phyloP scores from a whole-genome alignment of 2,888 invertebrate species.

The Sinohyriopsis cumingii region DNA sequence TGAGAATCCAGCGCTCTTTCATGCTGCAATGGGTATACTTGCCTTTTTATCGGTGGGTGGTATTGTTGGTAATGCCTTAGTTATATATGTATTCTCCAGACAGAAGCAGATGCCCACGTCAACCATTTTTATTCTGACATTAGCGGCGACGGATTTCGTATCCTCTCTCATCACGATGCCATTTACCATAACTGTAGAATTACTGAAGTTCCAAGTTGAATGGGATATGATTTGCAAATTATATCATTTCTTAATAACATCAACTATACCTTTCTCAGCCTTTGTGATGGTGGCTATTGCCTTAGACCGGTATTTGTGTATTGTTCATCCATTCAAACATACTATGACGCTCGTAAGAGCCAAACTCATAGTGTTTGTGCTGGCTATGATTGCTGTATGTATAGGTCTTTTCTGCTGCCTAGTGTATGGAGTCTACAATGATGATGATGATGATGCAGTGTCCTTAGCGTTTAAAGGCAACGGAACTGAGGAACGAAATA shows the following conservation, averaged over 20 bases:
- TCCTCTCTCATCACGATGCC: constrained; percentile 66
- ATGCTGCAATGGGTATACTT: constrained; percentile 50
- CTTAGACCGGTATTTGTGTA: constrained; percentile 62
- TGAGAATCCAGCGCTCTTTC: constrained; percentile 7
- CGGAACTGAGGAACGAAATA: no score
- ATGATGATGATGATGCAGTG: background rate
- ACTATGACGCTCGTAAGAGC: constrained; percentile 62
- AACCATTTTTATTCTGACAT: constrained; percentile 66
- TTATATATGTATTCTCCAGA: constrained; percentile 58
- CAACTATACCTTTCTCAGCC: constrained; percentile 64
- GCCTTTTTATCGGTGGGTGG: constrained; percentile 55
- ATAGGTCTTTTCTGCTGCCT: constrained; percentile 42
- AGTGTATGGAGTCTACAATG: constrained; percentile 27
- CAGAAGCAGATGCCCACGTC: constrained; percentile 61
- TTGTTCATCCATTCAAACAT: constrained; percentile 65
- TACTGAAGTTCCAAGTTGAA: constrained; percentile 46
- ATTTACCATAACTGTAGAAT: constrained; percentile 63
- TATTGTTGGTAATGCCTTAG: constrained; percentile 58
- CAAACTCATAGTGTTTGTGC: constrained; percentile 31
- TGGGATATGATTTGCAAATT: constrained; percentile 58
- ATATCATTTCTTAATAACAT: constrained; percentile 63
- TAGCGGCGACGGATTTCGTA: constrained; percentile 66
- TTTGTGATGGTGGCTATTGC: constrained; percentile 64
- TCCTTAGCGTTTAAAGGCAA: no score
- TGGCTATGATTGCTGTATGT: constrained; percentile 30